Conservation (phyloP, 2,888 invertebrate species). For the Bimastos eiseni region DNA sequence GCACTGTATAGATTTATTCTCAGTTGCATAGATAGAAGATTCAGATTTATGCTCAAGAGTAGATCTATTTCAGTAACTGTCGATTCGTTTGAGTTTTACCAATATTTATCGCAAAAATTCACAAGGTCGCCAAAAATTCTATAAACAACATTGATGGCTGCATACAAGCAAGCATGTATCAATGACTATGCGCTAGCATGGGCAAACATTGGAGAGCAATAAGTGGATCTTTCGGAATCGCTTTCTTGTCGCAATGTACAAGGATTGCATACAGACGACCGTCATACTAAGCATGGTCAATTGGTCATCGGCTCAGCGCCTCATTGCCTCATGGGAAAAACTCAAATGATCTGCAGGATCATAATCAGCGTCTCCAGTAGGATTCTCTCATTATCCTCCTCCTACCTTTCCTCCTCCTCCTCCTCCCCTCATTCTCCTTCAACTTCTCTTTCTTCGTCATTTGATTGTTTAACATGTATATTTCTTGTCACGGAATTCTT, state of each 20-base stretch:
- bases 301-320: too few relatives aligned
- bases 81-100: not conserved
- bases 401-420: not conserved
- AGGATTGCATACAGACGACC: not conserved
- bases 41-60: not conserved
- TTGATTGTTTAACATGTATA: slow-evolving; percentile 37
- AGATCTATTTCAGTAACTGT: not conserved
- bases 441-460: not conserved
- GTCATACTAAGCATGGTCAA: not conserved
- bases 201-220: not conserved
- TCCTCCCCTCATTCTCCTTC: not conserved
- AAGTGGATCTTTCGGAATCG: not conserved
- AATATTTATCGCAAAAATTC: not conserved
- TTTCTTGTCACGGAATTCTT: slow-evolving; percentile 46
- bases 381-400: too few relatives aligned
- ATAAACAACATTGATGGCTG: not conserved
- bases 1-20: too few relatives aligned
- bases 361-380: too few relatives aligned
- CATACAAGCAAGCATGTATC: not conserved
- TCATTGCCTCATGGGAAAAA: not conserved
- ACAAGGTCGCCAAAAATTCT: not conserved
- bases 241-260: not conserved
- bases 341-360: not conserved
- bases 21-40: not conserved
- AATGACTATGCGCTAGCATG: not conserved